phyloP scores from a whole-genome alignment of 2,797 vertebrate species.

The Oreochromis mossambicus region DNA sequence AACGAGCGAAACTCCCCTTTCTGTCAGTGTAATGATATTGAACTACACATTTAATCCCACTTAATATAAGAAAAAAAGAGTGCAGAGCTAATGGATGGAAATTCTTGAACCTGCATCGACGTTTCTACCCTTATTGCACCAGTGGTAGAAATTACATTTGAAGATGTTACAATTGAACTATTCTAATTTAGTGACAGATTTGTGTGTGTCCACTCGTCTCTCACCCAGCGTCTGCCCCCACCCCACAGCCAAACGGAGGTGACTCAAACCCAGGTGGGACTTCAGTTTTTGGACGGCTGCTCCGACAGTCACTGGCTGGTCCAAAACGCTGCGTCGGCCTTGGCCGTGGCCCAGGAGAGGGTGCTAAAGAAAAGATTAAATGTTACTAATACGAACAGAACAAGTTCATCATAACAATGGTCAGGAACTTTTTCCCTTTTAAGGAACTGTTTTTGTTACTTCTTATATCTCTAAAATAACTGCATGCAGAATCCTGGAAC shows the following conservation, averaged over 20 bases:
- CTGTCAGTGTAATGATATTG: not conserved
- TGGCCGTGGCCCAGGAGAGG: conserved; percentile 84
- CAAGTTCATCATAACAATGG: not conserved
- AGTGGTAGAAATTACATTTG: not conserved
- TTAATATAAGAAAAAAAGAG: not conserved
- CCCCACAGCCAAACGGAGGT: conserved; percentile 89
- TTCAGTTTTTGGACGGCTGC: conserved; percentile 82
- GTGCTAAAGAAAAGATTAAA: conserved; percentile 62
- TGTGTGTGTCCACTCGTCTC: not conserved
- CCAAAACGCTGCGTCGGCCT: conserved; percentile 84
- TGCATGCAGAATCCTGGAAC: not conserved
- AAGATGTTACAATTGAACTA: not conserved
- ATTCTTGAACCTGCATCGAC: not conserved
- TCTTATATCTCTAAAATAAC: not conserved
- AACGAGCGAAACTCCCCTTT: not conserved
- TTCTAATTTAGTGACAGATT: not conserved
- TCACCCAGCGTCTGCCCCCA: conserved; percentile 76
- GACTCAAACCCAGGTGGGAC: conserved; percentile 79
- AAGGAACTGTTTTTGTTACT: not conserved
- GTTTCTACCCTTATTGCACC: not conserved
- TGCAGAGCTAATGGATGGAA: not conserved
- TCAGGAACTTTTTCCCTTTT: not conserved
- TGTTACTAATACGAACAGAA: not conserved
- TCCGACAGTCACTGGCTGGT: conserved; percentile 74
- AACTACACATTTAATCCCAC: not conserved